These are phyloP conservation scores for Notamacropus eugenii DNA, from an alignment of 2,797 vertebrate genomes.

Conservation along the genomic window DNA sequence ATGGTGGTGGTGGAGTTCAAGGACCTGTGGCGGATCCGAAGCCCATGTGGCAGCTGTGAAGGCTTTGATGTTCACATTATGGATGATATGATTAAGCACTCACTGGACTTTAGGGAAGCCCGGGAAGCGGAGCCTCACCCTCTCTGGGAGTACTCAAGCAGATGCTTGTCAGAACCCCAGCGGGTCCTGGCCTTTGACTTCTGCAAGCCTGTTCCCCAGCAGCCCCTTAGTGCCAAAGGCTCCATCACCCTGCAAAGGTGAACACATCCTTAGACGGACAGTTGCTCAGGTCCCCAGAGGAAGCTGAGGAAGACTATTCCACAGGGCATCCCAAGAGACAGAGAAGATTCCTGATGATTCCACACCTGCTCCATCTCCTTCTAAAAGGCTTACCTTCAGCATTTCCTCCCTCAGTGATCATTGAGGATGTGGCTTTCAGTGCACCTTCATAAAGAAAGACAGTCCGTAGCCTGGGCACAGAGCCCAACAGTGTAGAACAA, in stretches of 20 bases:
- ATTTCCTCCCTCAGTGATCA: neutral
- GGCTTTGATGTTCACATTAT: slow-evolving; percentile 96
- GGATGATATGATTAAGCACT: slow-evolving; percentile 97
- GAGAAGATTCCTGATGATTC: neutral
- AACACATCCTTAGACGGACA: neutral
- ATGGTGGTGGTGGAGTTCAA: slow-evolving; percentile 93
- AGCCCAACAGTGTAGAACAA: neutral
- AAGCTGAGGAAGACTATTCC: neutral
- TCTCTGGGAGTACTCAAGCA: slow-evolving; percentile 97
- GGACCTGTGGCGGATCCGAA: slow-evolving; percentile 97
- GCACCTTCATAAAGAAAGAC: neutral
- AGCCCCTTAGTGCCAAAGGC: slow-evolving; percentile 88
- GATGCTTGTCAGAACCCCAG: slow-evolving; percentile 87
- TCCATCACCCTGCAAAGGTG: slow-evolving; percentile 88
- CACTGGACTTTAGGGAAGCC: slow-evolving; percentile 95
- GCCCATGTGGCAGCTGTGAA: slow-evolving; percentile 92
- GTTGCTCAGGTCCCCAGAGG: neutral
- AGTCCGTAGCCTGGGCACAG: neutral
- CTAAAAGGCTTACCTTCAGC: neutral
- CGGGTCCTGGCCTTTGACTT: slow-evolving; percentile 94
- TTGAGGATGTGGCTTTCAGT: neutral
- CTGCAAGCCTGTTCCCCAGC: slow-evolving; percentile 87
- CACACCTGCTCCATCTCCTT: neutral
- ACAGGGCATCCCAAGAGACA: neutral
- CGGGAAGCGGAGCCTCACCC: slow-evolving; percentile 96